Conservation (phyloP, 2,888 invertebrate genomes). For the Hypolimnas misippus region DNA sequence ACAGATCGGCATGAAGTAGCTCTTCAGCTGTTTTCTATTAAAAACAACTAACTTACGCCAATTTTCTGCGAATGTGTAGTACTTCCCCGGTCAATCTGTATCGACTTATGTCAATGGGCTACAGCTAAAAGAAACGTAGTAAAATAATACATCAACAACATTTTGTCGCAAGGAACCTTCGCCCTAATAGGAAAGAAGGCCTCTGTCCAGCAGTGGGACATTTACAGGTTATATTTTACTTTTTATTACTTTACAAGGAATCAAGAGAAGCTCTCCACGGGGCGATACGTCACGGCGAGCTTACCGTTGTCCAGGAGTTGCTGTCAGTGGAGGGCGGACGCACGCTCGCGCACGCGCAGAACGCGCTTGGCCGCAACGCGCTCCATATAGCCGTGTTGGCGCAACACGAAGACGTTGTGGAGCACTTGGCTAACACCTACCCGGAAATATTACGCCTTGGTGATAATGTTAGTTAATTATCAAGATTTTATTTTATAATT, state of each 20-base stretch:
- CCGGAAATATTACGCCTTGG: slow-evolving; percentile 90
- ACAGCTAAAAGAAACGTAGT: too few species aligned
- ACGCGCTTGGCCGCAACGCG: slow-evolving; percentile 89
- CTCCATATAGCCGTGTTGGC: slow-evolving; percentile 94
- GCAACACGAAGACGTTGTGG: slow-evolving; percentile 92
- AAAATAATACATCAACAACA: background rate
- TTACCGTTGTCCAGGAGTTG: slow-evolving; percentile 83
- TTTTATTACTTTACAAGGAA: slow-evolving; percentile 56
- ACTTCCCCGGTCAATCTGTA: too few species aligned
- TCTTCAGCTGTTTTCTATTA: too few species aligned
- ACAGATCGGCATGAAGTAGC: too few species aligned
- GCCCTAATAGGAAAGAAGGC: too few species aligned
- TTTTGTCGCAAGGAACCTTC: background rate
- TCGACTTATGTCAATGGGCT: too few species aligned
- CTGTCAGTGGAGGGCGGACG: slow-evolving; percentile 80
- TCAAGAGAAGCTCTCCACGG: slow-evolving; percentile 90
- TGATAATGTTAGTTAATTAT: slow-evolving; percentile 90
- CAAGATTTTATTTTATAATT: background rate
- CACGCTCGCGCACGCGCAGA: slow-evolving; percentile 79
- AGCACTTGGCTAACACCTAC: slow-evolving; percentile 88
- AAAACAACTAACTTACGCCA: too few species aligned
- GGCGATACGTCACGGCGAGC: slow-evolving; percentile 86
- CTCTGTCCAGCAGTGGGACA: too few species aligned
- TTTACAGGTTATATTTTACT: too few species aligned
- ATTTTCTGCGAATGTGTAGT: too few species aligned